Evolutionary conservation across 2,113 vertebrate species (phyloP).

Genomic region (Enhydra lutris): DNA sequence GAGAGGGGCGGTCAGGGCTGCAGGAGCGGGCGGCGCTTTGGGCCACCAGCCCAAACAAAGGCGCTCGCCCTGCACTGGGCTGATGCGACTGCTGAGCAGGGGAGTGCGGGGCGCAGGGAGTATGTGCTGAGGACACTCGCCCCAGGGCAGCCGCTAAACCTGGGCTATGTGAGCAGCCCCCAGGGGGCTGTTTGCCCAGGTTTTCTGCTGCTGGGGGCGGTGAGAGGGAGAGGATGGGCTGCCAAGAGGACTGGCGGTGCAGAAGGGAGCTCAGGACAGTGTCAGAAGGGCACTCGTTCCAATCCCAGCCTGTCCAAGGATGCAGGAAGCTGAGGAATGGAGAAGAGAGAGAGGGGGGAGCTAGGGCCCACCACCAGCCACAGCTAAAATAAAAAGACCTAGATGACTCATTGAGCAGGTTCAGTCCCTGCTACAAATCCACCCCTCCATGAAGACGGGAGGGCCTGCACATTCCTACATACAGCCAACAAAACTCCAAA

Average conservation of each 20-base stretch:
- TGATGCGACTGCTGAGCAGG: too few relatives aligned
- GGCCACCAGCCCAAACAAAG: not conserved
- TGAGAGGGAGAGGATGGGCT: not conserved
- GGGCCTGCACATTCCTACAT: not conserved
- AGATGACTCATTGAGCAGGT: not conserved
- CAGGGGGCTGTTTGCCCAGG: fast-evolving
- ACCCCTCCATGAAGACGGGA: not conserved
- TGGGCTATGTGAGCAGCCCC: not conserved
- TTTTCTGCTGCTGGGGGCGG: not conserved
- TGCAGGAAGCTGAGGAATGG: not conserved
- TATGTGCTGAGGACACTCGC: too few relatives aligned
- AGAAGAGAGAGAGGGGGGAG: not conserved
- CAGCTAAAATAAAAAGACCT: not conserved
- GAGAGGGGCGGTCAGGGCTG: slow-evolving; percentile 37
- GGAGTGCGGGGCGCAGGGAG: not conserved
- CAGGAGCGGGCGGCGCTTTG: not conserved
- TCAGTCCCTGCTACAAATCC: too few relatives aligned
- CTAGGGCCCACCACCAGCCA: not conserved
- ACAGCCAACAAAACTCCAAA: not conserved
- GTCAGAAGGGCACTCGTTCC: not conserved
- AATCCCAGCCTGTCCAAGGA: not conserved
- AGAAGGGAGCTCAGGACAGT: not conserved
- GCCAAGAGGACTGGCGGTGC: not conserved
- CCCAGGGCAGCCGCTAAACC: too few relatives aligned
- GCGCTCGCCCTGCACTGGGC: not conserved